Evolutionary conservation across 1,140 invertebrate species (phyloP).

Genomic region (Kradibia gibbosae): DNA sequence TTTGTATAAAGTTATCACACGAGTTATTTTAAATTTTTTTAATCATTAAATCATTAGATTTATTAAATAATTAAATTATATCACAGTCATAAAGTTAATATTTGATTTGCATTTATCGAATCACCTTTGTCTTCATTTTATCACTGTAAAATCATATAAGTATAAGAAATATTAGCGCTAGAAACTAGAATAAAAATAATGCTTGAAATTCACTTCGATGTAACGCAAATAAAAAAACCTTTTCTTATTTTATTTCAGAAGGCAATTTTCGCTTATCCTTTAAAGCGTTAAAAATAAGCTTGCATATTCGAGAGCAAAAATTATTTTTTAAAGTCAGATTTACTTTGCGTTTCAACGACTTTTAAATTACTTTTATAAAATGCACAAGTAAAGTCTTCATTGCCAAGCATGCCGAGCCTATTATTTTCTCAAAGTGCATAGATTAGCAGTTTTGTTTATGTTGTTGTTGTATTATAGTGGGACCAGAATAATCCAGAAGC

Average conservation of each 20-base stretch:
- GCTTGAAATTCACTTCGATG: background rate
- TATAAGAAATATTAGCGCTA: slow-evolving; percentile 10
- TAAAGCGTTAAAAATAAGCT: background rate
- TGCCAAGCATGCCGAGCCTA: slow-evolving; percentile 61
- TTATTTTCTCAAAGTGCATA: slow-evolving; percentile 58
- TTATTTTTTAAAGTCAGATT: background rate
- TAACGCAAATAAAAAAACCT: background rate
- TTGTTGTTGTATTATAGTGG: slow-evolving; percentile 72
- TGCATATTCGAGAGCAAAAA: background rate
- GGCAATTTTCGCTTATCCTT: background rate
- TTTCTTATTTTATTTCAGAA: background rate
- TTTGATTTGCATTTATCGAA: background rate
- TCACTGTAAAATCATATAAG: background rate
- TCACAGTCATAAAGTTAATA: background rate
- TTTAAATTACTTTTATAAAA: background rate
- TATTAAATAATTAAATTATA: background rate
- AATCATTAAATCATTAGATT: slow-evolving; percentile 7
- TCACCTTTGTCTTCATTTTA: background rate
- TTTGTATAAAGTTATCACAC: background rate
- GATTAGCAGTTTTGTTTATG: slow-evolving; percentile 71
- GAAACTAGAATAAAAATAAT: background rate
- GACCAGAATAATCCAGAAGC: slow-evolving; percentile 66
- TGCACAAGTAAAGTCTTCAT: slow-evolving; percentile 55
- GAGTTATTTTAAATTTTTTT: background rate
- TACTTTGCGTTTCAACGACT: background rate